Evolutionary conservation across 2,888 invertebrate species (phyloP).

Genomic region (Cetonia aurata): DNA sequence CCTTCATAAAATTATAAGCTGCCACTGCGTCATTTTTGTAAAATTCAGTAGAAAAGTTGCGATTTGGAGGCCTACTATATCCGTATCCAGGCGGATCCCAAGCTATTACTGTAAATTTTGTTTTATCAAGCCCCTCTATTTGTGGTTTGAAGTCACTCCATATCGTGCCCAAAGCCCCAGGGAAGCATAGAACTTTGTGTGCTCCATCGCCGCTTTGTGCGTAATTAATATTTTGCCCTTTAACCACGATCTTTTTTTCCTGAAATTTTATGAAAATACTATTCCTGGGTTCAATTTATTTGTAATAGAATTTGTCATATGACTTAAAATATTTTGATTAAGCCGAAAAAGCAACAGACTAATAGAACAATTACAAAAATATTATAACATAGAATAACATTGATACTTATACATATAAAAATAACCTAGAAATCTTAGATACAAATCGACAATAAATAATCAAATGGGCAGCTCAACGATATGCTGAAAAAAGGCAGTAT

Average conservation of each 20-base stretch:
- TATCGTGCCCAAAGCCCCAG: slow-evolving; percentile 85
- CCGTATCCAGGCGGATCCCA: slow-evolving; percentile 94
- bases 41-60: slow-evolving; percentile 79
- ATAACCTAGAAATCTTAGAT: neutral
- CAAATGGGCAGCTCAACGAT: neutral
- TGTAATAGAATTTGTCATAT: too few relatives aligned
- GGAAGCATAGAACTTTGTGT: slow-evolving; percentile 77
- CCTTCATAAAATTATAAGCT: slow-evolving; percentile 81
- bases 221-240: slow-evolving; percentile 73
- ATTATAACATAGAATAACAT: too few relatives aligned
- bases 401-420: too few relatives aligned
- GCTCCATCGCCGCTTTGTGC: slow-evolving; percentile 73
- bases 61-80: slow-evolving; percentile 81
- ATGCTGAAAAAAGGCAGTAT: neutral
- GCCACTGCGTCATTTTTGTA: slow-evolving; percentile 80
- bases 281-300: too few relatives aligned
- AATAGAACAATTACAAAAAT: too few relatives aligned
- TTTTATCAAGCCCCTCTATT: slow-evolving; percentile 74
- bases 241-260: slow-evolving; percentile 76
- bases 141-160: slow-evolving; percentile 88
- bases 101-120: slow-evolving; percentile 75
- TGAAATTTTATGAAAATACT: slow-evolving; percentile 58
- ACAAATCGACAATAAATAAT: neutral
- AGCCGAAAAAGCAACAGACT: too few relatives aligned
- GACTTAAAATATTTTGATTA: neutral